Conservation (phyloP, 1,140 invertebrate species). For the Cepaea nemoralis region DNA sequence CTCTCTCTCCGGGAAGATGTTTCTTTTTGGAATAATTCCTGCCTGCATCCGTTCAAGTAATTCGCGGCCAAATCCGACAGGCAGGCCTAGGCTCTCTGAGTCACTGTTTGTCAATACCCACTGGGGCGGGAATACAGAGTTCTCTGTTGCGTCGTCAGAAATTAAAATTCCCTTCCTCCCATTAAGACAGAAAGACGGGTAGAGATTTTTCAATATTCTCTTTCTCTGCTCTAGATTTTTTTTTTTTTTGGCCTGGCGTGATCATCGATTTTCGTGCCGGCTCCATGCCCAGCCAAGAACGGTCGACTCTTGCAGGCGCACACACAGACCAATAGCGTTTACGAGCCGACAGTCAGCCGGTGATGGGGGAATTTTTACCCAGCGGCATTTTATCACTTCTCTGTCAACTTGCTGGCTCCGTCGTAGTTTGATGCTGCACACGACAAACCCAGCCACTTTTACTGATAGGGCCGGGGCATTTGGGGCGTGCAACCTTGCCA, state of each 20-base stretch:
- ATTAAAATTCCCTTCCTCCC: conserved; percentile 9
- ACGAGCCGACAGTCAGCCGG: conserved; percentile 16
- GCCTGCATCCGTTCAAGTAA: not conserved
- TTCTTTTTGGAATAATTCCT: not conserved
- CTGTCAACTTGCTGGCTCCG: conserved; percentile 14
- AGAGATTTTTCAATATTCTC: not conserved
- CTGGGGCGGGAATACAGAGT: not conserved
- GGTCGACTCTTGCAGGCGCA: not conserved
- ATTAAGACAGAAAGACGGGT: not conserved
- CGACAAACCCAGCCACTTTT: not conserved
- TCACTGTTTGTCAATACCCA: conserved; percentile 1
- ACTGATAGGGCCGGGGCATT: not conserved
- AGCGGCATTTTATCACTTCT: conserved; percentile 1
- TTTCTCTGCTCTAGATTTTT: not conserved
- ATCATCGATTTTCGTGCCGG: not conserved
- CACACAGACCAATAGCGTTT: not conserved
- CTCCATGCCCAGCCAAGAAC: not conserved
- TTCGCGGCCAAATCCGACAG: not conserved
- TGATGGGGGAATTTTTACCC: conserved; percentile 18
- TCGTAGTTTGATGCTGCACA: not conserved
- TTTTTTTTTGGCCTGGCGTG: not conserved
- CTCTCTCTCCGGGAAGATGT: not conserved
- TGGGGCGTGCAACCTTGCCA: not conserved
- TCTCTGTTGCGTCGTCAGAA: conserved; percentile 1
- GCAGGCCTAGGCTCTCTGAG: not conserved